phyloP scores from a whole-genome alignment of 2,113 vertebrate species.

The Leiothrix lutea region DNA sequence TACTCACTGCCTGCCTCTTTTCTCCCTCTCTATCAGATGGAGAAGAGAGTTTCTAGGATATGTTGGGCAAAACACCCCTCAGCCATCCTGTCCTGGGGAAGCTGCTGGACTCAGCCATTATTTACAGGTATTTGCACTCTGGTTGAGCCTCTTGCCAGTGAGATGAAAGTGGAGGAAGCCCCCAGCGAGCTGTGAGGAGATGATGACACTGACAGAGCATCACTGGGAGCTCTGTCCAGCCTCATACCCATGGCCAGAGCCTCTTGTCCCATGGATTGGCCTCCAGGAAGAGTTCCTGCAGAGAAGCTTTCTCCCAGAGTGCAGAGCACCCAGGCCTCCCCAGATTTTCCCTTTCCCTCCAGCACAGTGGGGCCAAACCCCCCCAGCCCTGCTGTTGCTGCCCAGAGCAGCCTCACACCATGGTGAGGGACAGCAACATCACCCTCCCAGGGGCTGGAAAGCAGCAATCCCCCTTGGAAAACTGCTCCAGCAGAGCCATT shows the following conservation, averaged over 20 bases:
- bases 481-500: background rate
- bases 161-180: fast-evolving
- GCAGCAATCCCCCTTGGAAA: background rate
- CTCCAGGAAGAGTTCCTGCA: background rate
- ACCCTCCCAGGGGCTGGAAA: background rate
- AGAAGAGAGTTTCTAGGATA: background rate
- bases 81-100: background rate
- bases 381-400: background rate
- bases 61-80: background rate
- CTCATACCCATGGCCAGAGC: fast-evolving
- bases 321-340: background rate
- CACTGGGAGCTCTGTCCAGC: background rate
- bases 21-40: background rate
- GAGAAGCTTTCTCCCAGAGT: background rate
- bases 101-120: background rate
- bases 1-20: background rate
- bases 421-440: too few relatives aligned
- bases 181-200: background rate
- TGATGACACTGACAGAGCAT: background rate
- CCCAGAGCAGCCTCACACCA: fast-evolving
- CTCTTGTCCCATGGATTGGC: background rate
- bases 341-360: background rate
- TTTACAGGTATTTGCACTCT: fast-evolving
- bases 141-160: fast-evolving
- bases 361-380: background rate